Evolutionary conservation across 1,140 invertebrate genomes (phyloP), one percentile per base, ranked within the genome.

Genomic region (Gryon sp.): DNA sequence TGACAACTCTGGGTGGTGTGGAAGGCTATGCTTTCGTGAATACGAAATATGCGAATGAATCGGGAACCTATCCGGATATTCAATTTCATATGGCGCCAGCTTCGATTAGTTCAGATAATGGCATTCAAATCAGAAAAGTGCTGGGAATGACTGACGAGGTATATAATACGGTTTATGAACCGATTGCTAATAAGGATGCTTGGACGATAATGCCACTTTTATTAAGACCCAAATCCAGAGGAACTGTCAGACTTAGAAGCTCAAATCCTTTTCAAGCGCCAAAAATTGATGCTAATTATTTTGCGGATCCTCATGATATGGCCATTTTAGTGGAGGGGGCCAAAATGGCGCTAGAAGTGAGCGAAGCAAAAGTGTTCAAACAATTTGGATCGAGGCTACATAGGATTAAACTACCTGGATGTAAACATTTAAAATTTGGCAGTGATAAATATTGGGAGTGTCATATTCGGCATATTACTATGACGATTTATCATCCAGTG

Each of bases 61-160:
- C 92, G 0, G 91, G 91, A 0, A 89, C 92, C 46, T 95, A 92
- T 89, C 95, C 95, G 0, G 95, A 97, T 77, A 92, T 96, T 50
- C 94, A 97, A 72, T 94, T 96, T 53, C 95, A 96, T 63, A 95
- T 97, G 93, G 94, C 94, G 1, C 94, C 95, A 0, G 95, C 95
- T 0, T 94, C 94, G 1, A 93, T 96, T 0, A 93, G 94, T 59
- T 96, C 95, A 0, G 94, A 95, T 79, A 92, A 91, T 26, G 94
- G 94, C 0, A 89, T 92, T 7, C 90, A 93, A 66, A 93, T 95
- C 0, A 90, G 92, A 66, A 95, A 94, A 85, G 92, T 95, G 11
- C 82, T 95, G n/a, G 95, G 95, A 0, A 82, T 97, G 0, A 95
- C 93, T n/a, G 94, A 97, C 34, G 91, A 93, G 34, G 84, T 96